Evolutionary conservation across 2,888 invertebrate species (phyloP).

Genomic region (Andrena flavipes): DNA sequence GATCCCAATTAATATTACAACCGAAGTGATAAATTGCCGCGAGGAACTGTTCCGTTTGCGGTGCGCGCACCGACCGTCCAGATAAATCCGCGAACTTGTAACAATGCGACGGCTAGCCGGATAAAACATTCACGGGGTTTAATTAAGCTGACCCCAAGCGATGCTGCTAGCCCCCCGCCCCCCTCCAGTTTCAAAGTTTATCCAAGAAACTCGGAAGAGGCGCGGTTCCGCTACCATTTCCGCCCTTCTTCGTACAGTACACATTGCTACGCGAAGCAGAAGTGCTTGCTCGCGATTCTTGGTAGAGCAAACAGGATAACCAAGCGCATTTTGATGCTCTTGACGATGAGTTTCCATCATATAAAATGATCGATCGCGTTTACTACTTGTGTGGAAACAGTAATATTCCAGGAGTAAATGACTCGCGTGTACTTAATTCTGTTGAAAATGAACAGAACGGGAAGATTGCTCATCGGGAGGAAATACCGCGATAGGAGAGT

Average conservation of each 20-base stretch:
- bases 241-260: conserved; percentile 9
- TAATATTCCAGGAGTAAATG: neutral
- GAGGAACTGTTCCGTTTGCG: conserved; percentile 17
- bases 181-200: conserved; percentile 41
- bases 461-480: too few relatives aligned
- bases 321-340: neutral
- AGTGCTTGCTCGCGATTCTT: conserved; percentile 15
- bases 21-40: conserved; percentile 35
- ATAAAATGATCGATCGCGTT: too few relatives aligned
- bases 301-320: neutral
- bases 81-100: conserved; percentile 56
- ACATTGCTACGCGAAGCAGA: neutral
- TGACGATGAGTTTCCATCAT: neutral
- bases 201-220: conserved; percentile 20
- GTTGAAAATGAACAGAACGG: too few relatives aligned
- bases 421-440: neutral
- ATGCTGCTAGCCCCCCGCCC: conserved; percentile 36
- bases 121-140: conserved; percentile 54
- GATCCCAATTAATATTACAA: conserved; percentile 36
- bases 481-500: neutral
- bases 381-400: too few relatives aligned
- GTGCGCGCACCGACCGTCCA: neutral
- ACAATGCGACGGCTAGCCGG: conserved; percentile 42
- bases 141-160: conserved; percentile 62
- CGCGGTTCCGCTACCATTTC: conserved; percentile 8